Percentiles rank a stretch among this genome's conserved stretches.
Conservation (phyloP, 2,113 vertebrate genomes). For the Cranoglanis bouderius region DNA sequence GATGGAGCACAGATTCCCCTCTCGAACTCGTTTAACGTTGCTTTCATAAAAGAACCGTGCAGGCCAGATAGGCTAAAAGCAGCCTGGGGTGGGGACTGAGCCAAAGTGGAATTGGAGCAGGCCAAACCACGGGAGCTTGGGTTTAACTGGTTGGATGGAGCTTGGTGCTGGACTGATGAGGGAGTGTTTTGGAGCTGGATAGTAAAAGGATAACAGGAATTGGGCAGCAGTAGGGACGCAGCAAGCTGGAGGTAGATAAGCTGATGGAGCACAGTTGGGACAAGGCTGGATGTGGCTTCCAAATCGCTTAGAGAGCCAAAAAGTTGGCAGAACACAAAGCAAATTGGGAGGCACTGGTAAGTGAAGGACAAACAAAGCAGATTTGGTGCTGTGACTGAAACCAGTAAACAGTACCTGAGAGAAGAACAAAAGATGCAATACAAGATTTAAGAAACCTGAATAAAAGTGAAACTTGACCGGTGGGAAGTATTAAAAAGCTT, state of each 20-base stretch:
- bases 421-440: not conserved
- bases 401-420: not conserved
- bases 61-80: slow-evolving; percentile 43
- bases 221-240: slow-evolving; percentile 16
- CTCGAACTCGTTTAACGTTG: slow-evolving; percentile 60
- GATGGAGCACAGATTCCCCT: slow-evolving; percentile 69
- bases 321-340: slow-evolving; percentile 22
- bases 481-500: not conserved
- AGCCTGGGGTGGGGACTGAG: slow-evolving; percentile 12
- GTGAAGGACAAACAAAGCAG: not conserved
- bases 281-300: slow-evolving; percentile 13
- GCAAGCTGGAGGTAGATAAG: slow-evolving; percentile 34
- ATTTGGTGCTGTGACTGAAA: not conserved
- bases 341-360: slow-evolving; percentile 6
- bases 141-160: slow-evolving; percentile 18
- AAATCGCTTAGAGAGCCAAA: slow-evolving; percentile 26
- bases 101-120: slow-evolving; percentile 6
- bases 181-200: not conserved
- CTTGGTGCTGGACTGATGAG: slow-evolving; percentile 7
- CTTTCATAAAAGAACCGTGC: slow-evolving; percentile 20
- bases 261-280: slow-evolving; percentile 43
- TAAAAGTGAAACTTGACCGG: not conserved
- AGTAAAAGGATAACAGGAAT: slow-evolving; percentile 25
- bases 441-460: not conserved
- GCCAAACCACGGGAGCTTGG: not conserved